phyloP scores from a whole-genome alignment of 2,113 vertebrate species.

The Hippocampus comes region DNA sequence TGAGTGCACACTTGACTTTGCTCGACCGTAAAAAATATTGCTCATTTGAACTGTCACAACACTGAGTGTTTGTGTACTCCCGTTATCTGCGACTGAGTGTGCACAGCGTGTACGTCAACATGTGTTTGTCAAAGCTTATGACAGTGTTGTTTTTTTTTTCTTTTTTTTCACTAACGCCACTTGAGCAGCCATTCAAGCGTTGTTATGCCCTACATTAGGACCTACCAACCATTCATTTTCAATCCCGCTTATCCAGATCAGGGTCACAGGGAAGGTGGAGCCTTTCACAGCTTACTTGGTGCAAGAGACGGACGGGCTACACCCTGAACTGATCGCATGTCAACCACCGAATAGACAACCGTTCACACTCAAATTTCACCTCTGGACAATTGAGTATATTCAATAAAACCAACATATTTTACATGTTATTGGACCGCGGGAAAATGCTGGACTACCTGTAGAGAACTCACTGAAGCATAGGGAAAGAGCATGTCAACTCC shows the following conservation, averaged over 20 bases:
- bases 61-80: slow-evolving; percentile 48
- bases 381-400: background rate
- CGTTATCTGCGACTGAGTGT: slow-evolving; percentile 31
- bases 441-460: background rate
- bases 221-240: background rate
- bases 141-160: slow-evolving; percentile 3
- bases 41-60: slow-evolving; percentile 47
- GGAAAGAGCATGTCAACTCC: background rate
- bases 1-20: slow-evolving; percentile 31
- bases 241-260: background rate
- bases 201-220: background rate
- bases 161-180: background rate
- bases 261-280: background rate
- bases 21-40: slow-evolving; percentile 15
- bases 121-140: background rate
- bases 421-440: background rate
- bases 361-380: background rate
- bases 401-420: background rate
- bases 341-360: background rate
- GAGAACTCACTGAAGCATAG: background rate
- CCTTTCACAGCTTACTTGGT: background rate
- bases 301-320: background rate
- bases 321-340: background rate
- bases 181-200: slow-evolving; percentile 1
- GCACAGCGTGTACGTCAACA: slow-evolving; percentile 15